A percentile compares a stretch with the other conserved stretches of the same genome.
These are phyloP conservation scores for Psilanteris sp. DNA, from an alignment of 1,140 invertebrate genomes.

Conservation along the genomic window DNA sequence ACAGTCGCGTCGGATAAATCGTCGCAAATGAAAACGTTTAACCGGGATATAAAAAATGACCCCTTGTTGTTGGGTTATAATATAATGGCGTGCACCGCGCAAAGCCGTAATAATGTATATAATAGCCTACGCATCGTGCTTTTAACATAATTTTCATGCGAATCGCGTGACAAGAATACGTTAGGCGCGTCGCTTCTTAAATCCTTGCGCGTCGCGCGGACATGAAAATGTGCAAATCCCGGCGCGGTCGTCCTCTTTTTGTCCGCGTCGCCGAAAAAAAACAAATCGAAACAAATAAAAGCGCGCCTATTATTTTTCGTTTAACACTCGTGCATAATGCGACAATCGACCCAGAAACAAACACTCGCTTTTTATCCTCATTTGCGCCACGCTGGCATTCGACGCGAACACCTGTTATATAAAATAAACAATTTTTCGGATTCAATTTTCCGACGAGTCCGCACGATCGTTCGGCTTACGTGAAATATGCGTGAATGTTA, in stretches of 20 bases:
- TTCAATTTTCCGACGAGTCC: conserved; percentile 21
- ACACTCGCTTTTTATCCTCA: conserved; percentile 47
- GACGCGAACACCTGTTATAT: conserved; percentile 44
- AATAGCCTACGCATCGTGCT: conserved; percentile 58
- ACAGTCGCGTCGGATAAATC: too few relatives aligned
- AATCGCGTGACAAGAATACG: conserved; percentile 59
- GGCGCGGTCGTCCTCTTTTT: conserved; percentile 37
- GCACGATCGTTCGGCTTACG: background rate
- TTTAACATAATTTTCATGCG: conserved; percentile 61
- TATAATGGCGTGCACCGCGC: conserved; percentile 32
- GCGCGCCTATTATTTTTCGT: conserved; percentile 56
- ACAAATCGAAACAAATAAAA: too few relatives aligned
- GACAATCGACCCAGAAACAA: conserved; percentile 59
- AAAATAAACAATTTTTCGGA: conserved; percentile 41
- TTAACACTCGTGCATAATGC: conserved; percentile 58
- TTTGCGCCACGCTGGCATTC: conserved; percentile 18
- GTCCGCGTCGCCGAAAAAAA: conserved; percentile 17
- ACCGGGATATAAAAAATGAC: conserved; percentile 11
- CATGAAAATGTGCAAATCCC: conserved; percentile 60
- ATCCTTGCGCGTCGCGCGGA: conserved; percentile 46
- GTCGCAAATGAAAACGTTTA: too few relatives aligned
- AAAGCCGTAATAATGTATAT: conserved; percentile 46
- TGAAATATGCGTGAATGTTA: background rate
- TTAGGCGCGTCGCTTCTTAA: conserved; percentile 51
- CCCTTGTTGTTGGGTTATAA: conserved; percentile 40